These are phyloP conservation scores for Parauchenoglanis ngamensis DNA, from an alignment of 2,797 vertebrate species.

Conservation along the genomic window DNA sequence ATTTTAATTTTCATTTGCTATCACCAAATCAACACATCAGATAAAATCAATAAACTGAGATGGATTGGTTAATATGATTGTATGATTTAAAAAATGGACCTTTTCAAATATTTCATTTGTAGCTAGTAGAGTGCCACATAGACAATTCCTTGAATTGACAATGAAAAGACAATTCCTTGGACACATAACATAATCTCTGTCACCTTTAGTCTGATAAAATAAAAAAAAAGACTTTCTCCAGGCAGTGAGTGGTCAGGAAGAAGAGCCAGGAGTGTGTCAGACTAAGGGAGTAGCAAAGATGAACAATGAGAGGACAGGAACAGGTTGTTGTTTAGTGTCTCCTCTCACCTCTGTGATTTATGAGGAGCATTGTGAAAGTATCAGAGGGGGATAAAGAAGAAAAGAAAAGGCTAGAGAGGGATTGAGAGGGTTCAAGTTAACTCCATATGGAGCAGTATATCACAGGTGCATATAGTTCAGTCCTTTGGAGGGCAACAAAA, in stretches of 20 bases:
- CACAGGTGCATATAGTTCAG: slow-evolving; percentile 44
- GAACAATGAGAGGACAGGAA: slow-evolving; percentile 47
- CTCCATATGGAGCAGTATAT: slow-evolving; percentile 46
- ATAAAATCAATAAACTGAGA: neutral
- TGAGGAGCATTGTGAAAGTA: slow-evolving; percentile 47
- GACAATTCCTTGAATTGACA: neutral
- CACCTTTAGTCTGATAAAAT: slow-evolving; percentile 5
- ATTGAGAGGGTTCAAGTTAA: slow-evolving; percentile 30
- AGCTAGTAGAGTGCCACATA: slow-evolving; percentile 7
- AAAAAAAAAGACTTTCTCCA: slow-evolving; percentile 32
- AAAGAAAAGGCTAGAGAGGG: slow-evolving; percentile 25
- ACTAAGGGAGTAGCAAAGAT: slow-evolving; percentile 40
- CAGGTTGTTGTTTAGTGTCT: slow-evolving; percentile 47
- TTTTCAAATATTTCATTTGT: neutral
- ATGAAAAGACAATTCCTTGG: neutral
- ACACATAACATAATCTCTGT: slow-evolving; percentile 11
- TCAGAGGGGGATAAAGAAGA: slow-evolving; percentile 32
- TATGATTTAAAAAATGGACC: neutral
- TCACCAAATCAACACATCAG: neutral
- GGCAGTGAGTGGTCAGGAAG: slow-evolving; percentile 24
- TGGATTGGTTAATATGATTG: neutral
- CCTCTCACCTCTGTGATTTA: slow-evolving; percentile 48
- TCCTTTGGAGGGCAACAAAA: slow-evolving; percentile 37
- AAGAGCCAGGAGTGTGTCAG: slow-evolving; percentile 46
- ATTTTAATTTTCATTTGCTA: neutral